phyloP scores from a whole-genome alignment of 2,797 vertebrate species.

The Anolis apletophallus region DNA sequence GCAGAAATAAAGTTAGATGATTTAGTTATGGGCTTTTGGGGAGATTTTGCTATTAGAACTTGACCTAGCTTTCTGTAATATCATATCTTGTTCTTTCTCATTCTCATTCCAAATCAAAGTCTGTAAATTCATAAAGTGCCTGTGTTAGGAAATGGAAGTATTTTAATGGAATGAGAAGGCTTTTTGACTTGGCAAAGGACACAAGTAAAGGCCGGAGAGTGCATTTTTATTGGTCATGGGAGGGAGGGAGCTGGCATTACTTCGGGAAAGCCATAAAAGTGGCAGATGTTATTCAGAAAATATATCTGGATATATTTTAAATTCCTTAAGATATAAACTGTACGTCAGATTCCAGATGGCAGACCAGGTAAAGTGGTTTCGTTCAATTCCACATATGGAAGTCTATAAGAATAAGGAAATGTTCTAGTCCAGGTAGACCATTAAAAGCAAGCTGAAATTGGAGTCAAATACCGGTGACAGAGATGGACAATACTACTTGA shows the following conservation, averaged over 20 bases:
- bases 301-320: too few relatives aligned
- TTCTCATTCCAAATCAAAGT: constrained; percentile 60
- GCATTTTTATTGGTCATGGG: constrained; percentile 12
- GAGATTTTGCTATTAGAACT: constrained; percentile 38
- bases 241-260: constrained; percentile 39
- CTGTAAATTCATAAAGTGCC: constrained; percentile 51
- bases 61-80: constrained; percentile 6
- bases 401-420: neutral
- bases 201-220: constrained; percentile 29
- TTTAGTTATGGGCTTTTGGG: neutral
- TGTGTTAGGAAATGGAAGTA: neutral
- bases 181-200: constrained; percentile 50
- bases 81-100: constrained; percentile 57
- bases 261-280: neutral
- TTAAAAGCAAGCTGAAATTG: neutral
- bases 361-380: neutral
- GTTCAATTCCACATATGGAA: neutral
- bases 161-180: constrained; percentile 58
- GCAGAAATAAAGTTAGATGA: neutral
- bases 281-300: constrained; percentile 20
- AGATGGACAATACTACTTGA: neutral
- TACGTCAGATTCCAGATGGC: neutral
- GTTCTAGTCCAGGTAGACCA: neutral
- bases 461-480: neutral
- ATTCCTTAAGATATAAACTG: neutral